Conservation (phyloP, 1,140 invertebrate genomes). For the Apis dorsata region DNA sequence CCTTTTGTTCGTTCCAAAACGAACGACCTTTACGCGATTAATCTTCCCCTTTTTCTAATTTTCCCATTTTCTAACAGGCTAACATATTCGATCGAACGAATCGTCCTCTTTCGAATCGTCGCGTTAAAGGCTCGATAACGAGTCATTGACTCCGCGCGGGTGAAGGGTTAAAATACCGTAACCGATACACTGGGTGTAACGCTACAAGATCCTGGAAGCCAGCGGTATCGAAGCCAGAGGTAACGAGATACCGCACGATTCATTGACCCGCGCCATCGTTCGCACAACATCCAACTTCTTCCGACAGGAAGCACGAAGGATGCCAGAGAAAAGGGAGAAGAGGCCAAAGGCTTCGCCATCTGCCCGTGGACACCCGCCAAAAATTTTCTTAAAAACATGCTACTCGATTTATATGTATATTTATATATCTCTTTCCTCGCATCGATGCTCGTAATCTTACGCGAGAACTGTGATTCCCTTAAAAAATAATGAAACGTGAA, state of each 20-base stretch:
- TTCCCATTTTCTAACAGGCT: no score
- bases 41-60: no score
- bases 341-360: constrained; percentile 63
- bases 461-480: not conserved
- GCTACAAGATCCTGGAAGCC: constrained; percentile 23
- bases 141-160: not conserved
- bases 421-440: no score
- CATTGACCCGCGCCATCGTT: constrained; percentile 23
- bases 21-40: no score
- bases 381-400: not conserved
- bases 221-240: constrained; percentile 12
- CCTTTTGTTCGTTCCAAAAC: not conserved
- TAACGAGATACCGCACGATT: constrained; percentile 23
- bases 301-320: constrained; percentile 49
- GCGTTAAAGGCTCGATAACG: not conserved
- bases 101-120: no score
- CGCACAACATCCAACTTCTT: constrained; percentile 17
- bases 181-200: not conserved
- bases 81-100: no score
- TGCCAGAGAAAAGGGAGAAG: constrained; percentile 32
- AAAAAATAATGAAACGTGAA: not conserved
- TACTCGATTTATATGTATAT: no score
- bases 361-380: constrained; percentile 64
- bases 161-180: not conserved
- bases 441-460: not conserved